phyloP scores from a whole-genome alignment of 2,888 invertebrate species.

The Chrysomela aeneicollis region DNA sequence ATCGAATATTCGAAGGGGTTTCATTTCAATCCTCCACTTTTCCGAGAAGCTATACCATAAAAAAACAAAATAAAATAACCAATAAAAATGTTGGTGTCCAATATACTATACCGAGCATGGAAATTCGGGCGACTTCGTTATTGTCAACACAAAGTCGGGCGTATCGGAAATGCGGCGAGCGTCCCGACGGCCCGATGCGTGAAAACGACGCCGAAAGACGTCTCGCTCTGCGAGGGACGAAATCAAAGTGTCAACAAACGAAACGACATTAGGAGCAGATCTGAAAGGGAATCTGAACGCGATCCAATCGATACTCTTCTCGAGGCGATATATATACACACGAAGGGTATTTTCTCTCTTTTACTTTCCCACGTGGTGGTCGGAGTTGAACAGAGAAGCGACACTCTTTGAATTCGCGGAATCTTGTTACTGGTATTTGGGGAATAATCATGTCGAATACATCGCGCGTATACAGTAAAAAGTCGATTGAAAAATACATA shows the following conservation, averaged over 20 bases:
- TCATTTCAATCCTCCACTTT: too few species aligned
- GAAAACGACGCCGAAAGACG: constrained; percentile 19
- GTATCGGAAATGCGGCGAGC: constrained; percentile 34
- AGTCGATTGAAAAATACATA: too few species aligned
- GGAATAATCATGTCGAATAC: too few species aligned
- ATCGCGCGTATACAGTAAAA: background rate
- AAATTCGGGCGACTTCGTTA: too few species aligned
- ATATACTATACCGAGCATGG: too few species aligned
- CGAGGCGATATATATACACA: constrained; percentile 15
- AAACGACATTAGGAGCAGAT: constrained; percentile 55
- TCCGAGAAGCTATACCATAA: too few species aligned
- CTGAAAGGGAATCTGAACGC: constrained; percentile 18
- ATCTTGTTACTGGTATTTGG: too few species aligned
- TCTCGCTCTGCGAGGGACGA: constrained; percentile 25
- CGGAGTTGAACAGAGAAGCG: background rate
- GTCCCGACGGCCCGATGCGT: constrained; percentile 31
- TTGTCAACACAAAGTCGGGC: constrained; percentile 22
- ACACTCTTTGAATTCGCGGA: background rate
- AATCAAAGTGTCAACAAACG: constrained; percentile 60
- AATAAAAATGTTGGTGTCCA: too few species aligned
- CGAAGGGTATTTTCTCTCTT: background rate
- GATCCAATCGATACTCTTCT: constrained; percentile 27
- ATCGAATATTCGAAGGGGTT: too few species aligned
- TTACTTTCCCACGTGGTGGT: background rate
- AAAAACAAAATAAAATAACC: too few species aligned